Base-by-base conservation (phyloP, 2,797 vertebrate species). In the Salmo trutta region DNA sequence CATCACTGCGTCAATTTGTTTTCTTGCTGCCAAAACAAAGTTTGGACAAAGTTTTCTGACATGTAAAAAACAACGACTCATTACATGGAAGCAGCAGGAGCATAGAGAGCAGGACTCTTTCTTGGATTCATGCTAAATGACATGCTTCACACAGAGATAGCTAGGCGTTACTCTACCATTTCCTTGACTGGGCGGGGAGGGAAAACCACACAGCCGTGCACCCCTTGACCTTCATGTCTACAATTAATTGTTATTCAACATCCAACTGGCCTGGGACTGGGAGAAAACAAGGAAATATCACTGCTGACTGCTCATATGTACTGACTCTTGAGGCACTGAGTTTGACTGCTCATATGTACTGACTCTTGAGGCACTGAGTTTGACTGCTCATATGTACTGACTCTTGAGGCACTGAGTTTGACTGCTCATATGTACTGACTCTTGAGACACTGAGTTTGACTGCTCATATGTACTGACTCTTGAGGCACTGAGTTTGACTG, bases 1-100 rank as follows among this genome's bases (percentile, higher is more conserved):
- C 81, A 80, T 83, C 78, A 82, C 84, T 82, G 52, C 53, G 78
- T 72, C 85, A 76, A 88, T 85, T 80, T 85, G 80, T 80, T 86
- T 79, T 84, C 71, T 21, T 79, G 53, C 71, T 69, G 79, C 83
- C 85, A 89, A 84, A 88, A 83, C 81, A 90, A 88, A 85, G 87
- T 82, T 82, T 83, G 75, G 74, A 73, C 81, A 14, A 14, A 64
- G 59, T 75, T 64, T 78, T 76, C 84, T 89, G 84, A 84, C 84
- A 81, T 83, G 77, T 85, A 76, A 84, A 47, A 88, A 64, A 4
- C 59, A 10, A 88, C 74, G 76, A 77, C 77, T 71, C 78, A 76
- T 80, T 81, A 82, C 75, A 75, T 36, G 29, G 66, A 36, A 71
- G 76, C 56, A 52, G 59, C 54, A 71, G 78, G 76, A 71, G 29